Percentiles rank a stretch among this genome's conserved stretches.
Conservation (phyloP, 2,797 vertebrate genomes). For the Craterocephalus amniculus region DNA sequence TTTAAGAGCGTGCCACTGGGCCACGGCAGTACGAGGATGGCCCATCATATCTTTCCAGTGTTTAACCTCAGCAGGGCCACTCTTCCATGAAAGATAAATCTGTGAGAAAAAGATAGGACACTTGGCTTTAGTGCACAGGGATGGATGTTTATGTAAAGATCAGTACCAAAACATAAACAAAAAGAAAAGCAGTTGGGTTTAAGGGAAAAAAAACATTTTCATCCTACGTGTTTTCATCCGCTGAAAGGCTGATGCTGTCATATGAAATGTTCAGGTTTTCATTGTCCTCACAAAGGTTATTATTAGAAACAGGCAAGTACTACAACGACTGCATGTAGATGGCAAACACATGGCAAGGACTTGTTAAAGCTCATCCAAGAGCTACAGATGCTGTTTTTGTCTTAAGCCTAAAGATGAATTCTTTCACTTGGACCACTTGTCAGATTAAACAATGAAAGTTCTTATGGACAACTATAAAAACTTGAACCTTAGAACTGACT, state of each 20-base stretch:
- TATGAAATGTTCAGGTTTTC: constrained; percentile 11
- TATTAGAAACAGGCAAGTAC: constrained; percentile 24
- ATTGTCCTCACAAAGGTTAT: constrained; percentile 23
- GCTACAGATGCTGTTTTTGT: not conserved
- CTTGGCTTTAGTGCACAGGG: constrained; percentile 7
- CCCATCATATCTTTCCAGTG: constrained; percentile 99
- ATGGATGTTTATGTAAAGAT: constrained; percentile 40
- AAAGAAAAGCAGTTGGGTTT: constrained; percentile 1
- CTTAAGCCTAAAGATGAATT: not conserved
- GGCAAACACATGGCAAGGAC: constrained; percentile 33
- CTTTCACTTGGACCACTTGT: not conserved
- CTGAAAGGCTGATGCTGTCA: constrained; percentile 39
- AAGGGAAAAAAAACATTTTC: constrained; percentile 35
- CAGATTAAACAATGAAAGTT: not conserved
- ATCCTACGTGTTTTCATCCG: constrained; percentile 31
- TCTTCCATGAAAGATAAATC: constrained; percentile 99
- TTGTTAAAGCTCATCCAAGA: constrained; percentile 17
- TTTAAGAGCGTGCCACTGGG: constrained; percentile 98
- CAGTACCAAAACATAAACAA: not conserved
- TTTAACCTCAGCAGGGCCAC: constrained; percentile 95
- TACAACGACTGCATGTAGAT: constrained; percentile 18
- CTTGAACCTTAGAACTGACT: no score
- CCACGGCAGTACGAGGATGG: constrained; percentile 94
- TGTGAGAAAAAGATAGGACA: constrained; percentile 84
- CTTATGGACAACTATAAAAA: not conserved